Base-by-base conservation (phyloP, 2,113 vertebrate genomes). In the Asarcornis scutulata region DNA sequence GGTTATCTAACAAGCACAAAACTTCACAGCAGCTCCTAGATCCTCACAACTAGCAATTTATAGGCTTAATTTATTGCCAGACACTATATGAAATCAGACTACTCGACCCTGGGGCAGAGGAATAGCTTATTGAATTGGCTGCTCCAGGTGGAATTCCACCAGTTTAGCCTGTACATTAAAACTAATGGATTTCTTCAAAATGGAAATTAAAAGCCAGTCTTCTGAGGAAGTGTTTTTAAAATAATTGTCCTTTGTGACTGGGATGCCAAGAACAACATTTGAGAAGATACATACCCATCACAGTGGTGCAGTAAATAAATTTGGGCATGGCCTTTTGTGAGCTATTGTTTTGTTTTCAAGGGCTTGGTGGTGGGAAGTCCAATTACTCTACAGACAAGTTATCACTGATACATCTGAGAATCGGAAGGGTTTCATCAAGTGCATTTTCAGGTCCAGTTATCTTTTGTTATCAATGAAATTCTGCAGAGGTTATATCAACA, bases 401-500 rank as follows among this genome's bases (percentile, higher is more conserved):
- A 58, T 58, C 10, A 29, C 14, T 22, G 13, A 32, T 32, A 23
- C 32, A 48, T 62, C 66, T 27, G 58, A 72, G 50, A 26, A 46
- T n/a, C 82, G 66, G 64, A 86, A 90, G 78, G 26, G 32, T 88
- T 86, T 89, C 31, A 86, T 80, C 21, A 42, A 55, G 48, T 64
- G 31, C 68, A 36, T 67, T 89, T 93, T 76, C 44, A 74, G 55
- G 75, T 66, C 56, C 56, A 36, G 48, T 31, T 78, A 72, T 87
- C 44, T 88, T 86, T 67, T 3, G 2, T 75, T 74, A 71, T 13
- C 34, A 87, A 60, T 71, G 63, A 89, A 89, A 79, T 95, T 92
- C 83, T 10, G 0, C 71, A 59, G 68, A 69, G 38, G 42, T 96
- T 96, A 52, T 17, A 27, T 67, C 94, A 96, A 62, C 85, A 94